A percentile compares a stretch with the other conserved stretches of the same genome.
phyloP scores from a whole-genome alignment of 2,797 vertebrate genomes.

The Pseudotriccus pelzelni region DNA sequence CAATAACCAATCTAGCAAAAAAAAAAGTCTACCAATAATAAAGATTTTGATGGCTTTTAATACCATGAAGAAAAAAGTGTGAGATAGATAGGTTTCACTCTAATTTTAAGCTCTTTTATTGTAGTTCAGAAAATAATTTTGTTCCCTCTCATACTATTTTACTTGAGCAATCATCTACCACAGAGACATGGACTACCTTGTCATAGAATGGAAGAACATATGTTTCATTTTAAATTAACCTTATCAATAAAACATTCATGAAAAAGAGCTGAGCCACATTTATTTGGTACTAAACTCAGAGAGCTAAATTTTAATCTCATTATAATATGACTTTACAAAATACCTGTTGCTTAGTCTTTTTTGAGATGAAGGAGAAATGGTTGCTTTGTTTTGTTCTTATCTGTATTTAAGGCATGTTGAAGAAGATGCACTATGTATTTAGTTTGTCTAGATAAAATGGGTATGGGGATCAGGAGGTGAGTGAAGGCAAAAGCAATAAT shows the following conservation, averaged over 20 bases:
- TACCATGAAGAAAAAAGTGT: background rate
- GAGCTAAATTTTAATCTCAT: constrained; percentile 49
- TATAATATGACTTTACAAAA: constrained; percentile 56
- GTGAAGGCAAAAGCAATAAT: constrained; percentile 38
- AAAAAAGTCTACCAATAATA: background rate
- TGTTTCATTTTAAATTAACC: constrained; percentile 66
- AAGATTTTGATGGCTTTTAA: background rate
- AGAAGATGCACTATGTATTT: background rate
- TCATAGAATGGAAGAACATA: constrained; percentile 51
- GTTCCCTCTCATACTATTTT: constrained; percentile 16
- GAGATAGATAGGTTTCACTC: background rate
- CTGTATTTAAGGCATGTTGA: background rate
- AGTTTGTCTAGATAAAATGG: constrained; percentile 36
- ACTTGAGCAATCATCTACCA: constrained; percentile 46
- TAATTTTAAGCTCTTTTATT: constrained; percentile 60
- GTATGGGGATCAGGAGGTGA: background rate
- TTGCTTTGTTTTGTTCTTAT: constrained; percentile 25
- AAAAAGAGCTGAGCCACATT: constrained; percentile 41
- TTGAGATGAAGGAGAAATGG: background rate
- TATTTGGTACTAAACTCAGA: constrained; percentile 59
- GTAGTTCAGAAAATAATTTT: constrained; percentile 33
- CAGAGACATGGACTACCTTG: constrained; percentile 38
- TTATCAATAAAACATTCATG: constrained; percentile 59
- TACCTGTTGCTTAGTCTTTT: background rate
- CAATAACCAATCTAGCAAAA: background rate